These are phyloP conservation scores for Apodemia zela DNA, from an alignment of 2,888 invertebrate species.

Conservation along the genomic window DNA sequence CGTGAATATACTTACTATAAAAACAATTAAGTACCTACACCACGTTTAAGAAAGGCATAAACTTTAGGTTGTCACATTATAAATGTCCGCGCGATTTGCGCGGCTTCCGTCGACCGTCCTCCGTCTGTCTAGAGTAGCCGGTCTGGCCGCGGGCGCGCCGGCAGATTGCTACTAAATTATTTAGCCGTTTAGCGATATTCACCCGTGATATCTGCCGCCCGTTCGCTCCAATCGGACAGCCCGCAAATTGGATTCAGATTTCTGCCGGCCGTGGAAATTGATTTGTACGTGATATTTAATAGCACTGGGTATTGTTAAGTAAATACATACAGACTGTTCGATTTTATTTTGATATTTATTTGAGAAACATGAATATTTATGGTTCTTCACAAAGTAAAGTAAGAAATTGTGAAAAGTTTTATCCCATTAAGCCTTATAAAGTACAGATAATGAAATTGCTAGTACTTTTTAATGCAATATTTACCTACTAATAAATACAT, in stretches of 20 bases:
- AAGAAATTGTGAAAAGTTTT: too few relatives aligned
- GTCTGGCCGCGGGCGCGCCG: slow-evolving; percentile 44
- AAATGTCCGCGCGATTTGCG: slow-evolving; percentile 35
- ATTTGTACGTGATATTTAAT: slow-evolving; percentile 76
- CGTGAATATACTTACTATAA: too few relatives aligned
- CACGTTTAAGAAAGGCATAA: slow-evolving; percentile 2
- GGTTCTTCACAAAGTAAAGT: not conserved
- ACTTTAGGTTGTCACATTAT: slow-evolving; percentile 20
- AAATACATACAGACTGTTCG: slow-evolving; percentile 35
- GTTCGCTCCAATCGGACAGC: slow-evolving; percentile 70
- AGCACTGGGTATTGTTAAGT: slow-evolving; percentile 50
- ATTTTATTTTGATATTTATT: slow-evolving; percentile 20
- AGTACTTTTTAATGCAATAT: too few relatives aligned
- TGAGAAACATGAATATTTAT: not conserved
- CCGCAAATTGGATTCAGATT: slow-evolving; percentile 79
- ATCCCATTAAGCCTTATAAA: too few relatives aligned
- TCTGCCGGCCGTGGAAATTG: slow-evolving; percentile 71
- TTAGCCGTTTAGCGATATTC: slow-evolving; percentile 79
- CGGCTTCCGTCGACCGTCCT: slow-evolving; percentile 38
- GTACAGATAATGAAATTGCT: too few relatives aligned
- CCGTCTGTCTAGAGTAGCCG: slow-evolving; percentile 34
- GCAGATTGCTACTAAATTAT: slow-evolving; percentile 76
- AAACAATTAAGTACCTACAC: too few relatives aligned
- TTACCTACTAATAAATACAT: too few relatives aligned
- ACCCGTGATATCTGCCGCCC: slow-evolving; percentile 58